Percentiles rank a stretch among this genome's conserved stretches.
phyloP scores from a whole-genome alignment of 2,113 vertebrate genomes.

The Cyanoderma ruficeps region DNA sequence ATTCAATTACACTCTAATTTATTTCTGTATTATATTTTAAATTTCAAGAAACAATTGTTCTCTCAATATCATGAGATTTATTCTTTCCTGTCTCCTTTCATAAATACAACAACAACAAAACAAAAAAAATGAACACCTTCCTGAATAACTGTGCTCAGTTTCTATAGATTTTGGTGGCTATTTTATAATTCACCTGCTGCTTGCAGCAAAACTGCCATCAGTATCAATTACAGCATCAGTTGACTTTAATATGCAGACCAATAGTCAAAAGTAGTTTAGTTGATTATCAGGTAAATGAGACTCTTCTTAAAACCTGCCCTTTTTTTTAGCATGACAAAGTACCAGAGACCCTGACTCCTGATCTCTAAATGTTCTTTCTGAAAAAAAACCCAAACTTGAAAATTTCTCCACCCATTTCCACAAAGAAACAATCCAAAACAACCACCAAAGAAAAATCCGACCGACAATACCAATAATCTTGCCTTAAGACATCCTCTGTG shows the following conservation, averaged over 20 bases:
- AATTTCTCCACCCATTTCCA: neutral
- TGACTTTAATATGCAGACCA: neutral
- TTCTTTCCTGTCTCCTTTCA: neutral
- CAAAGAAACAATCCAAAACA: accelerated
- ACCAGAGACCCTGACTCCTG: neutral
- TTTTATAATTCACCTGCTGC: neutral
- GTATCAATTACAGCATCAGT: neutral
- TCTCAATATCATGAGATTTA: neutral
- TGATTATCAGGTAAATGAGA: neutral
- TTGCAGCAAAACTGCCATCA: neutral
- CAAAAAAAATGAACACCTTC: neutral
- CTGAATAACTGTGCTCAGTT: neutral
- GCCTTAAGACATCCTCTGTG: neutral
- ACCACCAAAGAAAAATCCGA: neutral
- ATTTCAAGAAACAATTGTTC: neutral
- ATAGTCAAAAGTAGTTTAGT: neutral
- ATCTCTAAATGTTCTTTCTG: neutral
- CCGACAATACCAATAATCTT: neutral
- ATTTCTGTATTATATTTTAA: neutral
- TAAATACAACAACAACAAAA: neutral
- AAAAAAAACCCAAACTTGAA: neutral
- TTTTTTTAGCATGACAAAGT: neutral
- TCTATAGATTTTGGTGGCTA: neutral
- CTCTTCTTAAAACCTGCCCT: neutral
- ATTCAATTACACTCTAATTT: neutral